phyloP scores from a whole-genome alignment of 1,140 invertebrate genomes.

The Drosophila hydei region DNA sequence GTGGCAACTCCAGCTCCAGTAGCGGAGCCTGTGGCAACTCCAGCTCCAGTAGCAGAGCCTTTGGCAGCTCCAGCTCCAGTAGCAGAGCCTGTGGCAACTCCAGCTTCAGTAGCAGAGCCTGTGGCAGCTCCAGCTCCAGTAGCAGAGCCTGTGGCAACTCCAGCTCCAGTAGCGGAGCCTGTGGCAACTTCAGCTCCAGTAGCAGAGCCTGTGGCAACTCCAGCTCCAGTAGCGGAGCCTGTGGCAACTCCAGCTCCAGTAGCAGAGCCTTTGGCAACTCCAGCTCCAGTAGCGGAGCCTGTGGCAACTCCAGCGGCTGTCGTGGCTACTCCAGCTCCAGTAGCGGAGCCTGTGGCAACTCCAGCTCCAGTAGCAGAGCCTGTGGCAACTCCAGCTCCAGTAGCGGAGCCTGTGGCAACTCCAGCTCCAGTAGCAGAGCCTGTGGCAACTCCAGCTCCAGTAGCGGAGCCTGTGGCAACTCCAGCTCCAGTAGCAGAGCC shows the following conservation, averaged over 20 bases:
- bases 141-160: neutral
- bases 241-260: neutral
- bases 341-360: neutral
- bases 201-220: neutral
- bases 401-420: neutral
- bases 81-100: neutral
- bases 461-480: neutral
- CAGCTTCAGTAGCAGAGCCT: neutral
- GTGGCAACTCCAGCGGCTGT: neutral
- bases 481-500: neutral
- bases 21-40: no score
- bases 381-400: neutral
- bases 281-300: neutral
- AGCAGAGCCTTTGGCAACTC: neutral
- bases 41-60: neutral
- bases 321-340: neutral
- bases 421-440: neutral
- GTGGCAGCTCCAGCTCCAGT: neutral
- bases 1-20: neutral
- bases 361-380: neutral
- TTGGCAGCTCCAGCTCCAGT: neutral
- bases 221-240: neutral
- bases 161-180: no score
- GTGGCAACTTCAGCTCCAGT: neutral
- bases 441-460: neutral